Evolutionary conservation across 1,140 invertebrate genomes (phyloP), one percentile per base, ranked within the genome.

Genomic region (Nymphalis io): DNA sequence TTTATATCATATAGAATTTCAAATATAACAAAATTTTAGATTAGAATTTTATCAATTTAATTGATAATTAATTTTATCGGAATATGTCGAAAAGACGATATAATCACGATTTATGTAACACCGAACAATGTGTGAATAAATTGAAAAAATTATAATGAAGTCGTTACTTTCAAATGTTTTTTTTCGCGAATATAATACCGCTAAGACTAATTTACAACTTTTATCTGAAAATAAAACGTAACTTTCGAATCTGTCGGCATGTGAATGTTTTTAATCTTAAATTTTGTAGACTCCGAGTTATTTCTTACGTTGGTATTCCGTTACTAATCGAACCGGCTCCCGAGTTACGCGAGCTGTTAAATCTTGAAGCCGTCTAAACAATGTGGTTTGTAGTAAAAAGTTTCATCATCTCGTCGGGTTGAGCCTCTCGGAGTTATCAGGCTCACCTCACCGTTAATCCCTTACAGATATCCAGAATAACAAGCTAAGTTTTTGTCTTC

Each of bases 171-270:
- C 66, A 64, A 74, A 71, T 64, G 21, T 38, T n/a, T 65, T 70
- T 38, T n/a, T 65, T 70, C 64, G 46, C 46, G 48, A 60, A 58
- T 60, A 68, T 68, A 27, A 42, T 33, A 8, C 58, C 16, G 60
- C 23, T 57, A 61, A 71, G 48, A 16, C 51, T 51, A 46, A 74
- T 70, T 71, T 68, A 70, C 39, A 48, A 40, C 59, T 38, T 68
- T 74, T 64, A 68, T 68, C 59, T 55, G 46, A 58, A 60, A 57
- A 71, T 71, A 69, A 74, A 63, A 68, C 33, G 40, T 44, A 63
- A 74, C 75, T 77, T 77, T 77, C 75, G 63, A 74, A 77, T 57
- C 38, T 21, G n/a, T n/a, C n/a, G n/a, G 16, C 51, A 38, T 68
- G 39, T 61, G 40, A 57, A 55, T 33, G 40, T 65, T 60, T 70